Evolutionary conservation across 2,797 vertebrate genomes (phyloP).

Genomic region (Morus bassanus): DNA sequence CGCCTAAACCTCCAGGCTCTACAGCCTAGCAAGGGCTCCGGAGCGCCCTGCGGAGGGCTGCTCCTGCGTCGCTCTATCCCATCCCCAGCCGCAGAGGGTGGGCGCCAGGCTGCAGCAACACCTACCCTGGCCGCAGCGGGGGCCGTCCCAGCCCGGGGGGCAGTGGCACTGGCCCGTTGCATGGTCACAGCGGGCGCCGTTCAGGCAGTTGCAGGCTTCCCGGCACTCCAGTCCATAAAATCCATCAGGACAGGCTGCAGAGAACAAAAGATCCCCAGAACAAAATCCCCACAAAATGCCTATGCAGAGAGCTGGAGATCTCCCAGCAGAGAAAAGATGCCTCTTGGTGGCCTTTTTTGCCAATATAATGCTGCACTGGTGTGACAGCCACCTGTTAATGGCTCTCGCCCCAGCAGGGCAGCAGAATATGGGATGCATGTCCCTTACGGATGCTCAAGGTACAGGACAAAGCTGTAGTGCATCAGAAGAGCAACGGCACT

Average conservation of each 20-base stretch:
- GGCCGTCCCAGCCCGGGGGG: constrained; percentile 81
- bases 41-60: background rate
- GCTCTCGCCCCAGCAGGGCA: background rate
- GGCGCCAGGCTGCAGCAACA: background rate
- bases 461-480: background rate
- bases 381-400: background rate
- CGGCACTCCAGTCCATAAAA: constrained; percentile 89
- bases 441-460: background rate
- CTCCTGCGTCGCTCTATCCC: background rate
- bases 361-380: accelerated
- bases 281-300: background rate
- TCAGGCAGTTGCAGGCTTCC: constrained; percentile 81
- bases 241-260: constrained; percentile 88
- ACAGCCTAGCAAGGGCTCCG: accelerated
- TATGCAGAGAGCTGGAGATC: background rate
- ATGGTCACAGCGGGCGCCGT: constrained; percentile 81
- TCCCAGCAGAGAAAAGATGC: background rate
- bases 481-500: accelerated
- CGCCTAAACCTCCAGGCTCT: accelerated
- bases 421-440: accelerated
- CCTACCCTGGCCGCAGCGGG: constrained; percentile 83
- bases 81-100: background rate
- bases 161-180: constrained; percentile 82
- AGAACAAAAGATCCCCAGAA: background rate
- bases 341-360: background rate